A percentile compares a stretch with the other conserved stretches of the same genome.
Conservation (phyloP, 2,113 vertebrate species). For the Ailuropoda melanoleuca region DNA sequence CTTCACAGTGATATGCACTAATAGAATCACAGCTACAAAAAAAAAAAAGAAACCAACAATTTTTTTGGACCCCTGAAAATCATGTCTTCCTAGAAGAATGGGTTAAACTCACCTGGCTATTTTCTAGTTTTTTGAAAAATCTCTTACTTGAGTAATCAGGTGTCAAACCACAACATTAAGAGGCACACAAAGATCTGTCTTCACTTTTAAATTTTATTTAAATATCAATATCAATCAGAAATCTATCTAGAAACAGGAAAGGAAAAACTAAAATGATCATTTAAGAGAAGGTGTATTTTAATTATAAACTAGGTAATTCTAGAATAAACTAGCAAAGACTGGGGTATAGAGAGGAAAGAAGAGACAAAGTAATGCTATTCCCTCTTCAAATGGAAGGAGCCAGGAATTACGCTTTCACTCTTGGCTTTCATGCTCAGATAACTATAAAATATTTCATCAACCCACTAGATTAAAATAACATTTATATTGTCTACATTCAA, state of each 20-base stretch:
- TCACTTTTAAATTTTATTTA: slow-evolving; percentile 15
- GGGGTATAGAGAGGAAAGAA: neutral
- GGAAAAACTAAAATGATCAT: neutral
- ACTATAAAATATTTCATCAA: neutral
- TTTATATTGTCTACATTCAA: neutral
- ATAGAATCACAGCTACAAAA: neutral
- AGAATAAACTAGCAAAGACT: neutral
- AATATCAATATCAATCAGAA: neutral
- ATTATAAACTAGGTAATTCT: neutral
- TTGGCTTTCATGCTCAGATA: neutral
- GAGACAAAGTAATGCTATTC: neutral
- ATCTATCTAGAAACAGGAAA: neutral
- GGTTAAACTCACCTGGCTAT: neutral
- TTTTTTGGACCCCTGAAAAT: neutral
- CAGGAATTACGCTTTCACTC: neutral
- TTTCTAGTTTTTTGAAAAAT: neutral
- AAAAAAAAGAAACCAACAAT: neutral
- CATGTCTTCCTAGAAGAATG: neutral
- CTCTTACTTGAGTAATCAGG: neutral
- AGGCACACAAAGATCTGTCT: neutral
- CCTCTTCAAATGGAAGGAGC: neutral
- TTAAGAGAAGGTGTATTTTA: neutral
- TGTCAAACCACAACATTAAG: neutral
- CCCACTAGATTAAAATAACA: neutral
- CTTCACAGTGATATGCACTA: neutral